A percentile compares a stretch with the other conserved stretches of the same genome.
These are phyloP conservation scores for Tiphia femorata DNA, from an alignment of 2,888 invertebrate genomes.

Conservation along the genomic window DNA sequence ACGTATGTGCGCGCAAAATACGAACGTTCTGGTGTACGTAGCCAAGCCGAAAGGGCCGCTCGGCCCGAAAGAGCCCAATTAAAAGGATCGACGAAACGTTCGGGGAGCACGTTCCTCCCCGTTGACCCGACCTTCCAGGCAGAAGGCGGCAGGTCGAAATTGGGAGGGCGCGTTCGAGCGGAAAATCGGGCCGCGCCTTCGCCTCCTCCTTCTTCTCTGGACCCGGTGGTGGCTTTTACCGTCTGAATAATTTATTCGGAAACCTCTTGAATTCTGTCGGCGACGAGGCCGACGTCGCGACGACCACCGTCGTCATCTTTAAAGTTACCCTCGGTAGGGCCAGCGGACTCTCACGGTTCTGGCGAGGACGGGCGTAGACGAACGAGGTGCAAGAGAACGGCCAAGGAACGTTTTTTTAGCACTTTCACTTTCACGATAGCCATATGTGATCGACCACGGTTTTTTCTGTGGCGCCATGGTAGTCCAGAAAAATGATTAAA, in stretches of 20 bases:
- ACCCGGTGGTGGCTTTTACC: constrained; percentile 18
- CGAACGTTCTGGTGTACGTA: too few relatives aligned
- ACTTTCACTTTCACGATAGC: too few relatives aligned
- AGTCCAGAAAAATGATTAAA: too few relatives aligned
- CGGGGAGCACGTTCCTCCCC: too few relatives aligned
- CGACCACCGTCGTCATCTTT: neutral
- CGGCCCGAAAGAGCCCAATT: neutral
- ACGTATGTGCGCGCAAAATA: too few relatives aligned
- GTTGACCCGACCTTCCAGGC: constrained; percentile 9
- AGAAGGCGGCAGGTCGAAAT: constrained; percentile 18
- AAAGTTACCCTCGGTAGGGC: neutral
- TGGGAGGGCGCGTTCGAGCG: constrained; percentile 24
- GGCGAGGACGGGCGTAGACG: too few relatives aligned
- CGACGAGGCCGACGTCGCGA: constrained; percentile 13
- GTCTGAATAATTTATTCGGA: constrained; percentile 39
- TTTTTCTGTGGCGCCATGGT: too few relatives aligned
- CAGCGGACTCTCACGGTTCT: neutral
- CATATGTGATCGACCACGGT: too few relatives aligned
- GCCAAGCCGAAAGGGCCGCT: too few relatives aligned
- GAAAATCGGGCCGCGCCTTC: constrained; percentile 32
- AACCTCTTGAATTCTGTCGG: constrained; percentile 27
- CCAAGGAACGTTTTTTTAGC: too few relatives aligned
- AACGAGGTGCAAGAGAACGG: too few relatives aligned
- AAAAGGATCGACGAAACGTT: constrained; percentile 1
- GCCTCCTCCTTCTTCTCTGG: too few relatives aligned